phyloP scores from a whole-genome alignment of 1,140 invertebrate genomes.

The Heliconius hewitsoni region DNA sequence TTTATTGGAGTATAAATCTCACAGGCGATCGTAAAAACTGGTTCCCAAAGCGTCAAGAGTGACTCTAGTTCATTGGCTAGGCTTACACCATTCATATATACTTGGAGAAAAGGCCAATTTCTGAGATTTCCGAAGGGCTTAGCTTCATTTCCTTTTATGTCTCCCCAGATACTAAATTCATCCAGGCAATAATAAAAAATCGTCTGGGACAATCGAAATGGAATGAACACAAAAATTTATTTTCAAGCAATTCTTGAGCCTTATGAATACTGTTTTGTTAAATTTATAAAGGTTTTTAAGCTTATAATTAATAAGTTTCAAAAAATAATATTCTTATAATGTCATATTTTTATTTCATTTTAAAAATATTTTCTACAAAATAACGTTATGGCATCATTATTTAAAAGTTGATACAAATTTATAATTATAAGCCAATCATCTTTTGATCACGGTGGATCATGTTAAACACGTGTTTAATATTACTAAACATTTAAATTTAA shows the following conservation, averaged over 20 bases:
- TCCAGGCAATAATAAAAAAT: conserved; percentile 75
- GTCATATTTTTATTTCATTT: too few relatives aligned
- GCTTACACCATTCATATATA: conserved; percentile 63
- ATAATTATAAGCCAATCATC: too few relatives aligned
- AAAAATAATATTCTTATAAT: too few relatives aligned
- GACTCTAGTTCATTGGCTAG: conserved; percentile 39
- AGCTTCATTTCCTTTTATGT: conserved; percentile 79
- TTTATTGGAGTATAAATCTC: conserved; percentile 32
- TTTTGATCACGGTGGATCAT: too few relatives aligned
- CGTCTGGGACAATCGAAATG: conserved; percentile 65
- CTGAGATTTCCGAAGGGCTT: conserved; percentile 78
- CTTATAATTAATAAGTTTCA: too few relatives aligned
- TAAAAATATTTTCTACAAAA: too few relatives aligned
- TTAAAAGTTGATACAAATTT: too few relatives aligned
- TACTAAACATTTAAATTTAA: too few relatives aligned
- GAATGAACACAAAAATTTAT: conserved; percentile 65
- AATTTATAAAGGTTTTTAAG: neutral
- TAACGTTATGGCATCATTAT: too few relatives aligned
- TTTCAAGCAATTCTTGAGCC: conserved; percentile 22
- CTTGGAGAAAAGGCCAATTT: conserved; percentile 73
- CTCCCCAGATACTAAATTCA: conserved; percentile 78
- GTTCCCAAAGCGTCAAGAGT: conserved; percentile 31
- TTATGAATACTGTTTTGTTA: neutral
- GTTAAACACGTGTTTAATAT: too few relatives aligned
- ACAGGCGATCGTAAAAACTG: conserved; percentile 46